A percentile compares a stretch with the other conserved stretches of the same genome.
These are phyloP conservation scores for Drosophila auraria DNA, from an alignment of 1,140 invertebrate genomes.

Conservation along the genomic window DNA sequence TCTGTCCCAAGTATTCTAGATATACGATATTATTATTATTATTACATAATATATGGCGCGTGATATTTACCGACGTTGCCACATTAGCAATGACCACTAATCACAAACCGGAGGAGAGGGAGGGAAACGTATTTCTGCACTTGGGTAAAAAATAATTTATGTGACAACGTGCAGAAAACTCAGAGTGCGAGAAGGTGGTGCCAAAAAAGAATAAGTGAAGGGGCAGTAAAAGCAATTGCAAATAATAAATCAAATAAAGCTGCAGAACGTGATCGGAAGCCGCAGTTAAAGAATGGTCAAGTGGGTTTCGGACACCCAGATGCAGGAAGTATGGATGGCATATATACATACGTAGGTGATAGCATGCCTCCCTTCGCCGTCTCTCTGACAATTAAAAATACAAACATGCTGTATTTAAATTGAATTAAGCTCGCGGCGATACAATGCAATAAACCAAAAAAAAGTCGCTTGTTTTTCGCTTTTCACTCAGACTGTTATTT, in stretches of 20 bases:
- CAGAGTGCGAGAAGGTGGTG: neutral
- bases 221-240: constrained; percentile 43
- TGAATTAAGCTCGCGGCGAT: constrained; percentile 37
- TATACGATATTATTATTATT: constrained; percentile 18
- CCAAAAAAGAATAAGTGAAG: constrained; percentile 6
- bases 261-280: constrained; percentile 72
- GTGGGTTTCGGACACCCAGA: constrained; percentile 26
- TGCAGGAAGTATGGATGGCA: constrained; percentile 16
- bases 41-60: constrained; percentile 62
- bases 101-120: constrained; percentile 31
- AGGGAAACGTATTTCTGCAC: constrained; percentile 22
- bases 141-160: constrained; percentile 60
- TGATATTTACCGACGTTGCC: constrained; percentile 62
- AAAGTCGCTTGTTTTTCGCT: constrained; percentile 3
- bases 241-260: constrained; percentile 75
- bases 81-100: constrained; percentile 71
- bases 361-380: neutral
- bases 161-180: constrained; percentile 67
- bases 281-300: constrained; percentile 46
- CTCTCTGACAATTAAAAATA: constrained; percentile 31
- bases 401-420: constrained; percentile 42
- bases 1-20: neutral
- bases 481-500: constrained; percentile 1
- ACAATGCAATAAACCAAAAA: constrained; percentile 4
- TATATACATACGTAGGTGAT: constrained; percentile 9